phyloP scores from a whole-genome alignment of 2,888 invertebrate species.

The Muschampia plurimacula region DNA sequence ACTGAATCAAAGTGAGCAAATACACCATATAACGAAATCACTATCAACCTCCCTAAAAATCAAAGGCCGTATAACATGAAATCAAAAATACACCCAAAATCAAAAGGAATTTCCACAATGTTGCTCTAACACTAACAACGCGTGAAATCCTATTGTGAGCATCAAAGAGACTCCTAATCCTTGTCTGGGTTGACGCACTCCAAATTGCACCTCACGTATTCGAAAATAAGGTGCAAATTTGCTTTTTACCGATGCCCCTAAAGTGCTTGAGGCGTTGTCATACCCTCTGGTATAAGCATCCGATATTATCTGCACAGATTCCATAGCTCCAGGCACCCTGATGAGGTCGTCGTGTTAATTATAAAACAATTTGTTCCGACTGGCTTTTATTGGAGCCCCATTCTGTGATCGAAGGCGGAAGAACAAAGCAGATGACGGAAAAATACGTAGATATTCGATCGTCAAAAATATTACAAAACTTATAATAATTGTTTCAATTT shows the following conservation, averaged over 20 bases:
- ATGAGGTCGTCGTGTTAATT: constrained; percentile 56
- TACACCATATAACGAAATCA: constrained; percentile 45
- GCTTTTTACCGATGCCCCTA: constrained; percentile 33
- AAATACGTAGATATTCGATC: not conserved
- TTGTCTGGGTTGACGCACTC: constrained; percentile 40
- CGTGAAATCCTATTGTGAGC: constrained; percentile 82
- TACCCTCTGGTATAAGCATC: constrained; percentile 51
- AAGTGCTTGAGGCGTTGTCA: constrained; percentile 51
- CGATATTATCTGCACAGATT: constrained; percentile 55
- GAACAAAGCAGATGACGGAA: not conserved
- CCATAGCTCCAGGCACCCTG: constrained; percentile 48
- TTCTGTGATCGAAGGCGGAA: constrained; percentile 7
- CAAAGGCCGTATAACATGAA: constrained; percentile 73
- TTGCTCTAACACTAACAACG: constrained; percentile 80
- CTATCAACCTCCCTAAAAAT: constrained; percentile 56
- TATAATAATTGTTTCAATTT: not conserved
- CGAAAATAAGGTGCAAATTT: constrained; percentile 47
- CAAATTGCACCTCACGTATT: constrained; percentile 41
- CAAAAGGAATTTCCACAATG: constrained; percentile 79
- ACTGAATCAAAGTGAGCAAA: constrained; percentile 14
- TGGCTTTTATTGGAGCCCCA: constrained; percentile 6
- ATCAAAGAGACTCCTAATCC: constrained; percentile 76
- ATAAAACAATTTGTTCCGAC: constrained; percentile 50
- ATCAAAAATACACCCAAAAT: constrained; percentile 83
- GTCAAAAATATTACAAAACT: not conserved